A percentile compares a stretch with the other conserved stretches of the same genome.
Evolutionary conservation across 2,888 invertebrate genomes (phyloP).

Genomic region (Melieria omissa): DNA sequence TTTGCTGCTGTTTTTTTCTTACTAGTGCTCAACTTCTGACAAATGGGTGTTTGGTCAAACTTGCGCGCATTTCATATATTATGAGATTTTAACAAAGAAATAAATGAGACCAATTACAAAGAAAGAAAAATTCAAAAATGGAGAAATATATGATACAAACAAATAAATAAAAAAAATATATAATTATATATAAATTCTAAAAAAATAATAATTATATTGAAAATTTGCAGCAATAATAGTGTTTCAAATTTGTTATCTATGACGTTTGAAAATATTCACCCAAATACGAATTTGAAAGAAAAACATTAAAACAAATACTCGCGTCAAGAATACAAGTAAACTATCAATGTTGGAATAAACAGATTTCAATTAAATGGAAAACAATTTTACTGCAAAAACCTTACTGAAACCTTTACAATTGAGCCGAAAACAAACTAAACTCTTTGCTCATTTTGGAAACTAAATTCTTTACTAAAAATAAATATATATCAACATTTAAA

Average conservation of each 20-base stretch:
- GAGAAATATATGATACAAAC: background rate
- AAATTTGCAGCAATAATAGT: background rate
- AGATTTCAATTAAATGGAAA: no score
- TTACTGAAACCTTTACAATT: no score
- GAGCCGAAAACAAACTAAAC: no score
- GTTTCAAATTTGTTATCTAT: background rate
- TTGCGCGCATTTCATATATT: background rate
- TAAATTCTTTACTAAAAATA: no score
- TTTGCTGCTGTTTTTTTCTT: background rate
- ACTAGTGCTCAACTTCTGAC: background rate
- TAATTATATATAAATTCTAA: background rate
- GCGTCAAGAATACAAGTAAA: no score
- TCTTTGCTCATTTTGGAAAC: no score
- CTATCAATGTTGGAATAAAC: no score
- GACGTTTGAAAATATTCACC: no score
- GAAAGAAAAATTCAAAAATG: background rate
- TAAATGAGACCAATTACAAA: background rate
- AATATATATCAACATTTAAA: no score
- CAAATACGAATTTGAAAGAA: no score
- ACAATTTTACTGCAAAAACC: no score
- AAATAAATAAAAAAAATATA: background rate
- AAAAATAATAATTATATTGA: background rate
- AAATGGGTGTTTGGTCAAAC: background rate
- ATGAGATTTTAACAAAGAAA: conserved; percentile 8
- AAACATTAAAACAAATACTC: no score